Conservation (phyloP, 2,797 vertebrate species). For the Sparidentex hasta region DNA sequence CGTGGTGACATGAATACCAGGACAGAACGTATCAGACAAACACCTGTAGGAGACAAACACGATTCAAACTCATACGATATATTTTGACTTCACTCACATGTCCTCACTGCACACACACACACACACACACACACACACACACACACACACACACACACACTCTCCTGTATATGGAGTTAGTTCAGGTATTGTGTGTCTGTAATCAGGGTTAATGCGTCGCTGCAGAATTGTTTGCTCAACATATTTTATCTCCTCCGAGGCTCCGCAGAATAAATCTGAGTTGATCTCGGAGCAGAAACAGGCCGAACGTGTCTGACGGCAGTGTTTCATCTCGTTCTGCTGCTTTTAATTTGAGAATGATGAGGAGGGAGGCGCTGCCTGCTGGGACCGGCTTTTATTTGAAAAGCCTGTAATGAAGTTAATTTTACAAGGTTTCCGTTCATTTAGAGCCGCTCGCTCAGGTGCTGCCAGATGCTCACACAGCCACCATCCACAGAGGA, state of each 20-base stretch:
- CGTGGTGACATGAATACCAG: too few relatives aligned
- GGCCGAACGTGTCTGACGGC: conserved; percentile 32
- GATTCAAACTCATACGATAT: too few relatives aligned
- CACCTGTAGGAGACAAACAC: too few relatives aligned
- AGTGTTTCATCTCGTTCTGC: conserved; percentile 67
- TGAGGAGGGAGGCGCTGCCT: conserved; percentile 58
- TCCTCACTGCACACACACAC: too few relatives aligned
- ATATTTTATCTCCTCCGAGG: conserved; percentile 15
- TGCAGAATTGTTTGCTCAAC: conserved; percentile 15
- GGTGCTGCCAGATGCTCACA: conserved; percentile 65
- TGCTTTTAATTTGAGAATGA: conserved; percentile 78
- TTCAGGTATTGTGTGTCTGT: conserved; percentile 3
- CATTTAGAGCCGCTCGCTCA: conserved; percentile 67
- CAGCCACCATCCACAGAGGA: neutral
- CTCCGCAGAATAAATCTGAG: neutral
- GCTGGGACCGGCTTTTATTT: conserved; percentile 66
- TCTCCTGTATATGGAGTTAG: too few relatives aligned
- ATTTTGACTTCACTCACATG: too few relatives aligned
- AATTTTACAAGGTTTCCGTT: conserved; percentile 79
- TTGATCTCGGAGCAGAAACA: too few relatives aligned
- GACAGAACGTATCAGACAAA: too few relatives aligned
- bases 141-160: too few relatives aligned
- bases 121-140: too few relatives aligned
- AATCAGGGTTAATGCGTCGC: neutral
- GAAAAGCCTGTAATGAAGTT: conserved; percentile 70